These are phyloP conservation scores for Aquatica leii DNA, from an alignment of 2,888 invertebrate genomes.

Conservation along the genomic window DNA sequence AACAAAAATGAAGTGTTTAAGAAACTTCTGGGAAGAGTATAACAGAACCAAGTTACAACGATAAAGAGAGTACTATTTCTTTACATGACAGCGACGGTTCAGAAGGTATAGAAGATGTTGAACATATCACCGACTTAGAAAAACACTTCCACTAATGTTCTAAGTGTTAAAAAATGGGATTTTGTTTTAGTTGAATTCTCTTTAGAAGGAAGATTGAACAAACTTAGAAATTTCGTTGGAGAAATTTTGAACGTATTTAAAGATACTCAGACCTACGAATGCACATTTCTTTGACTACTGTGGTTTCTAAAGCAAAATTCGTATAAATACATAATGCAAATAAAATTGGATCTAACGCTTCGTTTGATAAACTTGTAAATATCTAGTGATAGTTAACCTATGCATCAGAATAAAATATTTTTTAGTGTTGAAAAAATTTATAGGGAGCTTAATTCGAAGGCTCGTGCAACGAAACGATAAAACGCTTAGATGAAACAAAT, in stretches of 20 bases:
- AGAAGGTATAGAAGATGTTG: not conserved
- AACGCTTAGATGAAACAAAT: too few species aligned
- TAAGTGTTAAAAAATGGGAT: not conserved
- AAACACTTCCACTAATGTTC: not conserved
- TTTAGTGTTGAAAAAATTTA: too few species aligned
- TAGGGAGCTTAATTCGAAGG: too few species aligned
- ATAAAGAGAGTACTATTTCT: not conserved
- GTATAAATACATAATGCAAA: too few species aligned
- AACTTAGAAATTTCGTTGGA: not conserved
- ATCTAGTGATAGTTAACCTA: too few species aligned
- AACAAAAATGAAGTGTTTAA: too few species aligned
- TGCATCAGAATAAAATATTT: too few species aligned
- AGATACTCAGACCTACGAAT: not conserved
- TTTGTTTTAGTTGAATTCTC: not conserved
- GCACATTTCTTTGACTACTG: not conserved
- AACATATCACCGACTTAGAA: not conserved
- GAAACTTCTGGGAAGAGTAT: not conserved
- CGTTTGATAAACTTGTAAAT: too few species aligned
- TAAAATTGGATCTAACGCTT: too few species aligned
- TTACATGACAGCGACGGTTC: not conserved
- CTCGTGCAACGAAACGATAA: too few species aligned
- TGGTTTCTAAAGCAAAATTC: not conserved
- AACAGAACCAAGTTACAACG: not conserved
- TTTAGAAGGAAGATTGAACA: not conserved
- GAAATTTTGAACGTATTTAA: conserved; percentile 1